Base-by-base conservation (phyloP, 1,140 invertebrate genomes). In the Bicyclus anynana region DNA sequence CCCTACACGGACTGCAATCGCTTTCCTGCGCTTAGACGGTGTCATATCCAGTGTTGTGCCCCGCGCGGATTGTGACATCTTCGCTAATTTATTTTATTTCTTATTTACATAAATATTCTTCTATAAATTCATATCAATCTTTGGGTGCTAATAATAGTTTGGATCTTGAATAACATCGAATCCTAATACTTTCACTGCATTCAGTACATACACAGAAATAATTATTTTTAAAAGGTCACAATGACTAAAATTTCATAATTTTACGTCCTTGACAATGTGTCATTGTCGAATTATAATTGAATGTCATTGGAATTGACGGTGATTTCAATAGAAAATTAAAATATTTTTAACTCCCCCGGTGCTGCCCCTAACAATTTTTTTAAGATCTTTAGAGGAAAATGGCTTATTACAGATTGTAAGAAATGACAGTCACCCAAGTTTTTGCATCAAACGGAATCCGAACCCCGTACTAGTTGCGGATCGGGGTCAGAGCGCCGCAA, bases 41-140 rank as follows among this genome's bases (percentile, higher is more conserved):
- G n/a, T n/a, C n/a, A n/a, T n/a, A n/a, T n/a, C n/a, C n/a, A n/a
- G n/a, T n/a, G n/a, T n/a, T n/a, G n/a, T n/a, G n/a, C n/a, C n/a
- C n/a, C n/a, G n/a, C n/a, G n/a, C n/a, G n/a, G n/a, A n/a, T n/a
- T n/a, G n/a, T n/a, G n/a, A n/a, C n/a, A n/a, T n/a, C n/a, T n/a
- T n/a, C n/a, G n/a, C n/a, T n/a, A n/a, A n/a, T n/a, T n/a, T n/a
- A 59, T 84, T 87, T 85, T 87, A 85, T 87, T 87, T 83, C 75
- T 87, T 82, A 80, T 85, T 84, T 77, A 87, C 84, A 86, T 87
- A 87, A 86, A 87, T 84, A 87, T 87, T 80, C 80, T 86, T 87
- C 81, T 86, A 87, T 86, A 87, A 85, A 87, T 87, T 84, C 78
- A 87, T 86, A 87, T 84, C 84, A 87, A 87, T 87, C 84, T 87